Base-by-base conservation (phyloP, 1,140 invertebrate species). In the Zaprionus ghesquierei region DNA sequence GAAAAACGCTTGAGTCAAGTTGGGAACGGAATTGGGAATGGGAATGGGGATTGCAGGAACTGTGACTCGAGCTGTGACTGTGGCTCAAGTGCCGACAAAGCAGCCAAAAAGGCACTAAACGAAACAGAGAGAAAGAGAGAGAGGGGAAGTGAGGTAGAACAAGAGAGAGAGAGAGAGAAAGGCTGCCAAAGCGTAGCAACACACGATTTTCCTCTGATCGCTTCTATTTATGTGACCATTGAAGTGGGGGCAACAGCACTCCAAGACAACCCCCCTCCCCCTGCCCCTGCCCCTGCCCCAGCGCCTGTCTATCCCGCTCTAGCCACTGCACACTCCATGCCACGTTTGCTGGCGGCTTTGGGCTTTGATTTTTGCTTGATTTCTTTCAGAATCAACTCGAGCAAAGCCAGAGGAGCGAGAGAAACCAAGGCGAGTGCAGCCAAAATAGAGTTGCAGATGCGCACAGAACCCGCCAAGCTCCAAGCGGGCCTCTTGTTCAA, bases 321-420 rank as follows among this genome's bases (percentile, higher is more conserved):
- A 69, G 38, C 60, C 77, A 76, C 60, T 79, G 49, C 51, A 79
- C 41, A 71, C 73, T 68, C 54, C 46, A 72, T 49, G 35, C 23
- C 20, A 56, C 55, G 27, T 79, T 61, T 74, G 10, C 35, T 64
- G 75, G 69, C 84, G 79, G 81, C 85, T 84, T 58, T 58, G 70
- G 80, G 80, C 85, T 89, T 89, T 89, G 85, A 89, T 89, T 89
- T 89, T 89, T 89, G 85, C 85, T 89, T 89, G 85, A 89, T 89
- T 89, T 89, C 85, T 89, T 89, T 89, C 80, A 89, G 89, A 85
- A 81, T 89, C 85, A 89, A 77, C 54, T 51, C 49, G 35, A 41
- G 35, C 35, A 64, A 9, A 49, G 20, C 6, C 18, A 20, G n/a
- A 27, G 23, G 12, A 13, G 44, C 29, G 31, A 20, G 18, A 5